A percentile compares a stretch with the other conserved stretches of the same genome.
Evolutionary conservation across 2,888 invertebrate genomes (phyloP).

Genomic region (Spialia ferax): DNA sequence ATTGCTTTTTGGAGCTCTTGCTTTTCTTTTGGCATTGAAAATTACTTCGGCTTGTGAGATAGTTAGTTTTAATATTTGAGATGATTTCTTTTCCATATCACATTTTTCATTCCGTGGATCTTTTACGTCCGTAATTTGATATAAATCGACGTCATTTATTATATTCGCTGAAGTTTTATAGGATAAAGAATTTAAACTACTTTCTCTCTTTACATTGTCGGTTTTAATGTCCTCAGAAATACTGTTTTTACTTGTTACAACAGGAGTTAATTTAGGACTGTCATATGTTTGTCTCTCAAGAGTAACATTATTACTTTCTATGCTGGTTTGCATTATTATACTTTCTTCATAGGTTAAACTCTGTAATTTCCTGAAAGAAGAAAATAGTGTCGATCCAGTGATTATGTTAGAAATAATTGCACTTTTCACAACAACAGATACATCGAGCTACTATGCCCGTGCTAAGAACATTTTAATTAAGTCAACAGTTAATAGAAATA

Average conservation of each 20-base stretch:
- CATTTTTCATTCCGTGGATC: neutral
- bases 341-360: neutral
- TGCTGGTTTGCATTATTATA: neutral
- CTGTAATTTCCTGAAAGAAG: constrained; percentile 2
- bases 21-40: constrained; percentile 50
- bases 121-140: neutral
- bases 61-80: constrained; percentile 45
- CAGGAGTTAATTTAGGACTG: neutral
- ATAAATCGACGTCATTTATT: neutral
- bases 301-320: neutral
- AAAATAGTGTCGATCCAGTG: neutral
- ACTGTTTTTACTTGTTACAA: neutral
- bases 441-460: neutral
- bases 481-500: no score
- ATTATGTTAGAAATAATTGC: no score
- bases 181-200: neutral
- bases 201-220: neutral
- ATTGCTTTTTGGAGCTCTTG: constrained; percentile 40
- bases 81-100: constrained; percentile 21
- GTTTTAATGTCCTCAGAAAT: neutral
- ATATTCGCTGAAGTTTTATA: neutral
- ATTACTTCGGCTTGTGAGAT: constrained; percentile 52
- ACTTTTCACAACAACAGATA: neutral
- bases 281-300: neutral
- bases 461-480: no score